Base-by-base conservation (phyloP, 2,113 vertebrate species). In the Cyprinodon brontotheroides region DNA sequence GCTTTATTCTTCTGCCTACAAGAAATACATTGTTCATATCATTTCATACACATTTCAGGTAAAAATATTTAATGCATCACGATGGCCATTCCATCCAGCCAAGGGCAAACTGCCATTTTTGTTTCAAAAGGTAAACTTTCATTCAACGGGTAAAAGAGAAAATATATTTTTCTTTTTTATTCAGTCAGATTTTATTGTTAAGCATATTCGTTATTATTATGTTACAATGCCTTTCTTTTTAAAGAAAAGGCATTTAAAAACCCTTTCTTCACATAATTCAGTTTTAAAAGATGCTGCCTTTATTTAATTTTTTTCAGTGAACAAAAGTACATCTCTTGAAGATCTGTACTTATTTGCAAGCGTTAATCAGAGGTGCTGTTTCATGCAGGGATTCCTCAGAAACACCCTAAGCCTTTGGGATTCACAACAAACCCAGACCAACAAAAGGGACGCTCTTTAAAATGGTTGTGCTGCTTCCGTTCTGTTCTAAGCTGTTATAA, bases 291-390 rank as follows among this genome's bases (percentile, higher is more conserved):
- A 29, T 29, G 29, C 20, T 53, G 63, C 64, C 75, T 71, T 41
- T 45, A 41, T 68, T 61, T 50, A 4, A 29, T 63, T n/a, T n/a
- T 48, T 68, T 71, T 82, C 65, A 70, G 29, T 57, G 43, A 84
- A 84, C 65, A 84, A 83, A 84, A 79, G 72, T 75, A 17, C 57
- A 70, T 83, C 87, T 88, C 79, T 82, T 78, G 59, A 69, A 70
- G 64, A 65, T 64, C 78, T 57, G 72, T n/a, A 53, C 65, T 59
- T 82, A 57, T 72, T 80, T 43, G 47, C 70, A 88, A 47, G 63
- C 73, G 72, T 72, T 86, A 84, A 79, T 86, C 84, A 79, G 75
- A 62, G 82, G 77, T 75, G 79, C 81, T 79, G 77, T 76, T 83
- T 72, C 48, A 66, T 70, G 82, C 75, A 72, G 65, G 65, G 77